phyloP scores from a whole-genome alignment of 2,113 vertebrate genomes.

The Carassius auratus region DNA sequence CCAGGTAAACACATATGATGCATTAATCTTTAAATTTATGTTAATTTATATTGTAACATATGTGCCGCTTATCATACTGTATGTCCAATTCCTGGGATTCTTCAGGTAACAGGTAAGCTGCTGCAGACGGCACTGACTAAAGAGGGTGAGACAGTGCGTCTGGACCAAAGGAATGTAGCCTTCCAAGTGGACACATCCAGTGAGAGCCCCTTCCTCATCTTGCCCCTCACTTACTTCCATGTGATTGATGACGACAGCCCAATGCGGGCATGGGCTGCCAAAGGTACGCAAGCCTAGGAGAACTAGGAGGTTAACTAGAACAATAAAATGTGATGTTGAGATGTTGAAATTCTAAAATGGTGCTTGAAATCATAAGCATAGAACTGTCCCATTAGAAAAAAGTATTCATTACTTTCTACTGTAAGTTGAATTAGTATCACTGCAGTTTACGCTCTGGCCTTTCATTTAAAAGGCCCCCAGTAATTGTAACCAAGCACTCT shows the following conservation, averaged over 20 bases:
- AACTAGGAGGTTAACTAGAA: neutral
- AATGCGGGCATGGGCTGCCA: conserved; percentile 79
- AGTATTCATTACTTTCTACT: neutral
- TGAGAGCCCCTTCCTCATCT: conserved; percentile 95
- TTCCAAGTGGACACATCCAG: conserved; percentile 94
- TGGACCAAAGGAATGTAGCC: conserved; percentile 93
- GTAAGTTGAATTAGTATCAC: neutral
- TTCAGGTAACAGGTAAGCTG: conserved; percentile 89
- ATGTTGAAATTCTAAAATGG: neutral
- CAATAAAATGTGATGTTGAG: neutral
- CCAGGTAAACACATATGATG: conserved; percentile 70
- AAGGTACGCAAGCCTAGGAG: conserved; percentile 63
- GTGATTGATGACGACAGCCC: conserved; percentile 90
- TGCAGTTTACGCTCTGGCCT: neutral
- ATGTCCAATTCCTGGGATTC: conserved; percentile 44
- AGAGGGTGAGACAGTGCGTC: conserved; percentile 88
- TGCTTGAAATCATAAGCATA: neutral
- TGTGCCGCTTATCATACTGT: conserved; percentile 17
- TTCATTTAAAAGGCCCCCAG: too few relatives aligned
- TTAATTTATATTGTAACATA: conserved; percentile 33
- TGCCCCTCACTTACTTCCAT: conserved; percentile 96
- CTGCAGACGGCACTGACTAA: conserved; percentile 91
- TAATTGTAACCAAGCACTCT: too few relatives aligned
- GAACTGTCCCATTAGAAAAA: neutral
- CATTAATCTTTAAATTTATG: neutral